A percentile compares a stretch with the other conserved stretches of the same genome.
These are phyloP conservation scores for Toxostoma redivivum DNA, from an alignment of 2,113 vertebrate species.

Conservation along the genomic window DNA sequence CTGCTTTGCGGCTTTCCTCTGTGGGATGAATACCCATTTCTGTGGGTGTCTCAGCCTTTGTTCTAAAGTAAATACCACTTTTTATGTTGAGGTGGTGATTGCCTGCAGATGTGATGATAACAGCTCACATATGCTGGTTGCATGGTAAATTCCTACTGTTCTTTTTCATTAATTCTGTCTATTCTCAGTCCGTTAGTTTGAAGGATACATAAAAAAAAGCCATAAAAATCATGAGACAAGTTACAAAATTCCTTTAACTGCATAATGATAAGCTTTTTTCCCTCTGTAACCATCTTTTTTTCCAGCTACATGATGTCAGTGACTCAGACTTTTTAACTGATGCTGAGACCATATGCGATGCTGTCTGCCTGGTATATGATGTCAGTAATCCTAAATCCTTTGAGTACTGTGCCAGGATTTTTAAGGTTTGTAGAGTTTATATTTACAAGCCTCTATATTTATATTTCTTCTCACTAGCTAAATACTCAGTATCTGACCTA, in stretches of 20 bases:
- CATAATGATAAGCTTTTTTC: not conserved
- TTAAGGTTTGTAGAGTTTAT: slow-evolving; percentile 84
- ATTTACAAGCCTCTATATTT: not conserved
- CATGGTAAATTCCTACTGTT: not conserved
- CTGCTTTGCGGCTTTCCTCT: not conserved
- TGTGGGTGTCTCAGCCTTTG: not conserved
- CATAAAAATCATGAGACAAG: not conserved
- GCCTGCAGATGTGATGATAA: not conserved
- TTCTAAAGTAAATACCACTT: not conserved
- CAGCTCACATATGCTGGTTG: not conserved
- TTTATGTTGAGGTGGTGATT: not conserved
- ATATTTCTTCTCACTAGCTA: not conserved
- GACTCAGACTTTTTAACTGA: slow-evolving; percentile 91
- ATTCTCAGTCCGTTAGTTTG: not conserved
- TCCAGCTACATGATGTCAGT: slow-evolving; percentile 89
- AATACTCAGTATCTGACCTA: not conserved
- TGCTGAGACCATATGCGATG: slow-evolving; percentile 87
- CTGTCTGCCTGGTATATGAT: slow-evolving; percentile 93
- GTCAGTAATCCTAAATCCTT: slow-evolving; percentile 90
- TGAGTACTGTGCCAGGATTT: slow-evolving; percentile 94
- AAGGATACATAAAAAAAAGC: not conserved
- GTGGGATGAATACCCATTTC: not conserved
- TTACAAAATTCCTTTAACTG: not conserved
- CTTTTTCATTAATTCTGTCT: not conserved
- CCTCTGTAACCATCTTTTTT: not conserved